Percentiles rank a stretch among this genome's conserved stretches.
Conservation (phyloP, 2,113 vertebrate genomes). For the Pterocles orientalis region DNA sequence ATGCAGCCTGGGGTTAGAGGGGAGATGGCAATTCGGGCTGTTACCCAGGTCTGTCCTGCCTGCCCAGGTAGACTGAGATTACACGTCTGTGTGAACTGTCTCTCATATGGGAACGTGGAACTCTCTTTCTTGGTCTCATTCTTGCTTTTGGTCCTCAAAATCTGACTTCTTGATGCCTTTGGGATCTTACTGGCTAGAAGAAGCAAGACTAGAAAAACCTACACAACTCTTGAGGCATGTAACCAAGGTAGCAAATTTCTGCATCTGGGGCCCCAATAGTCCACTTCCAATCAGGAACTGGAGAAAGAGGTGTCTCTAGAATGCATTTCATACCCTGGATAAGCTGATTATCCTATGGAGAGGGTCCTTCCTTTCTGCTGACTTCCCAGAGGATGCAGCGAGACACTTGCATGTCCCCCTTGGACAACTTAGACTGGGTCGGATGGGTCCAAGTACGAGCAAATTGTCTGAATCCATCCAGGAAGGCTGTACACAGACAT, state of each 20-base stretch:
- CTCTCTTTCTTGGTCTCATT: neutral
- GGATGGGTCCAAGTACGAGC: accelerated
- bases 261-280: neutral
- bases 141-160: neutral
- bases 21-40: neutral
- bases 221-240: neutral
- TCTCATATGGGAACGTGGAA: neutral
- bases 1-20: neutral
- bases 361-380: neutral
- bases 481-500: neutral
- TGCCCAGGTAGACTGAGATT: neutral
- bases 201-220: neutral
- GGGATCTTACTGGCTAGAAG: neutral
- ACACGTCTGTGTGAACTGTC: accelerated
- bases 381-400: neutral
- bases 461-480: neutral
- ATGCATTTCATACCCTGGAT: neutral
- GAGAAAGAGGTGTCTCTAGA: neutral
- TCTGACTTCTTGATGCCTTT: neutral
- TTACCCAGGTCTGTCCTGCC: neutral
- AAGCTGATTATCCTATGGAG: neutral
- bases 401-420: neutral
- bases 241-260: neutral
- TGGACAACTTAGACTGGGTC: neutral
- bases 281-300: neutral